These are phyloP conservation scores for Chaetophractus vellerosus DNA, from an alignment of 2,797 vertebrate species.

Conservation along the genomic window DNA sequence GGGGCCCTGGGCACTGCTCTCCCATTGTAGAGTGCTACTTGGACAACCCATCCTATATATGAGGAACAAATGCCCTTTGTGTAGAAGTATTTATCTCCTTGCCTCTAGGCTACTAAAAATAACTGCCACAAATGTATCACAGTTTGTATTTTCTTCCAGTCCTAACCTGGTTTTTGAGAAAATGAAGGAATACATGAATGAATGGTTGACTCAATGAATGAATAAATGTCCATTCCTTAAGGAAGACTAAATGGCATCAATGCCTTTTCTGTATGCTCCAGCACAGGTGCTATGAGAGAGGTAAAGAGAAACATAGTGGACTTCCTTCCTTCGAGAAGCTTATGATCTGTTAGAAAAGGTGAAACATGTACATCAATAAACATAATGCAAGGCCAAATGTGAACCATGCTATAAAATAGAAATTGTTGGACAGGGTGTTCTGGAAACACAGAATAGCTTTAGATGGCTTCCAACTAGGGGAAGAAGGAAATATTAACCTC, in stretches of 20 bases:
- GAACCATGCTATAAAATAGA: background rate
- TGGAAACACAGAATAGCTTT: background rate
- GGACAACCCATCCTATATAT: background rate
- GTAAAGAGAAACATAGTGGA: background rate
- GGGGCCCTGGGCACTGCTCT: background rate
- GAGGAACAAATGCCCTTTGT: background rate
- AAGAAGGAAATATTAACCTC: slow-evolving; percentile 58
- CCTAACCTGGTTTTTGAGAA: background rate
- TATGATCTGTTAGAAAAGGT: background rate
- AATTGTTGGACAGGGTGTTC: slow-evolving; percentile 15
- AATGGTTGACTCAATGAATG: background rate
- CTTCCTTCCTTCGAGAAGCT: background rate
- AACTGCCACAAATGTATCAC: background rate
- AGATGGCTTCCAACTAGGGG: slow-evolving; percentile 32
- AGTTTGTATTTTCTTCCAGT: background rate
- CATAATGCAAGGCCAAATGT: background rate
- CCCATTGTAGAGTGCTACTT: background rate
- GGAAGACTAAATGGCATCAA: background rate
- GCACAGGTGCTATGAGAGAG: fast-evolving
- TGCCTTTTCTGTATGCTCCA: background rate
- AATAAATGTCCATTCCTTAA: background rate
- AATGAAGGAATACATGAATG: background rate
- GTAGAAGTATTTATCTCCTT: background rate
- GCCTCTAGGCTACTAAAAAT: slow-evolving; percentile 9
- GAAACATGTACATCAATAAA: background rate